phyloP scores from a whole-genome alignment of 2,888 invertebrate species.

The Spilarctia lutea region DNA sequence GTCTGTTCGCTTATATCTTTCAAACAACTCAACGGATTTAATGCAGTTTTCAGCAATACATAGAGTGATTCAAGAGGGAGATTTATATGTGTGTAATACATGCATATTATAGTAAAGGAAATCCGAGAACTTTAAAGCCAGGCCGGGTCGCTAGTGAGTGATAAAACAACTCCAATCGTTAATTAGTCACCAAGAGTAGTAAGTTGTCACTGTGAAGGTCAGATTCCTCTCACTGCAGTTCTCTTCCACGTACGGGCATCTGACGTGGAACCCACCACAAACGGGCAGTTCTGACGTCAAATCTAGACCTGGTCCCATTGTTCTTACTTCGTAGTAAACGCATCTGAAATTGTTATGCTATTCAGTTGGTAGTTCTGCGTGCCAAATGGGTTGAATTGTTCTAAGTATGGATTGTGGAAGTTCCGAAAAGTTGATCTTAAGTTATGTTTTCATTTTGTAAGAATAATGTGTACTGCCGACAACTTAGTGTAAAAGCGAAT shows the following conservation, averaged over 20 bases:
- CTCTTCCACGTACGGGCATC: background rate
- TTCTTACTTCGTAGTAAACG: slow-evolving; percentile 8
- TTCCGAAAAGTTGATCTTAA: background rate
- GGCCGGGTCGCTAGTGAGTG: too few relatives aligned
- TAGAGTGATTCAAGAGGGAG: too few relatives aligned
- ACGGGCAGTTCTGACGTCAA: slow-evolving; percentile 3
- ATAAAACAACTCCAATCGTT: too few relatives aligned
- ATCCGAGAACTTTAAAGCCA: too few relatives aligned
- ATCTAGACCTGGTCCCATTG: background rate
- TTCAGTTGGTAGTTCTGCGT: slow-evolving; percentile 5
- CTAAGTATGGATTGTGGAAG: background rate
- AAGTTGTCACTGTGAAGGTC: background rate
- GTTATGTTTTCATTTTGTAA: background rate
- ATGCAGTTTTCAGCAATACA: too few relatives aligned
- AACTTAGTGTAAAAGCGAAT: too few relatives aligned
- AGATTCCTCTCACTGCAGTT: background rate
- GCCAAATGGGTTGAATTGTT: slow-evolving; percentile 9
- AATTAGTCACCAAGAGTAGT: background rate
- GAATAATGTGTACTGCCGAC: background rate
- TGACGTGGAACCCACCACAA: background rate
- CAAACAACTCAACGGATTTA: too few relatives aligned
- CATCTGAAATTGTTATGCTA: slow-evolving; percentile 4
- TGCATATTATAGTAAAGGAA: too few relatives aligned
- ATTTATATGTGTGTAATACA: too few relatives aligned
- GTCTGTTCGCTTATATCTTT: too few relatives aligned